Base-by-base conservation (phyloP, 2,113 vertebrate species). In the Redunca redunca region DNA sequence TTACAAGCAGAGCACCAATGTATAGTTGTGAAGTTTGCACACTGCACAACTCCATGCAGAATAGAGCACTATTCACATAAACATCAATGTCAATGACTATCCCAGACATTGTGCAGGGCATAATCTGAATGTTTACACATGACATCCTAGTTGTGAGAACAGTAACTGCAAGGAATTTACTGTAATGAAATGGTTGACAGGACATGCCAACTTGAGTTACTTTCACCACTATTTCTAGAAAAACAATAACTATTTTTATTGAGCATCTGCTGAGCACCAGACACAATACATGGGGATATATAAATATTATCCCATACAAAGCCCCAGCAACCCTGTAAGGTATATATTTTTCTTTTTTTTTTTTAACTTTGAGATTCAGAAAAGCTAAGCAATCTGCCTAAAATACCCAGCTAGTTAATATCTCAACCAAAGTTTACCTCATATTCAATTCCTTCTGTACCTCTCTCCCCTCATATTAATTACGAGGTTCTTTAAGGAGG, bases 401-500 rank as follows among this genome's bases (percentile, higher is more conserved):
- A 36, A 40, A 26, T 60, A 67, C 5, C n/a, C 17, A 91, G 57
- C 71, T 74, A 93, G 46, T 43, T 90, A 97, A 85, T 55, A 95
- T 43, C 30, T 60, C 55, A 57, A 48, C 17, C 1, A 0, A 92
- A 52, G 46, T 90, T 74, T 64, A 8, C 16, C 30, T 88, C 83
- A 40, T 36, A 90, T 80, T 15, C 17, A 92, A 25, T 88, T 84
- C 25, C 11, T 86, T 92, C 77, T 92, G 53, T 23, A 91, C 8
- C 12, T 9, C 13, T 92, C 26, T 46, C 21, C 43, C 88, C 92
- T 97, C 64, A 58, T 28, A 94, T 48, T 87, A 13, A 0, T 77
- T 89, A 53, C 36, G 28, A 7, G 33, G 48, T 95, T 95, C 87
- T 95, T 92, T 97, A 53, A 90, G 92, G 90, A 97, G 90, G 92